These are phyloP conservation scores for Spodoptera frugiperda DNA, from an alignment of 1,140 invertebrate genomes.

Conservation along the genomic window DNA sequence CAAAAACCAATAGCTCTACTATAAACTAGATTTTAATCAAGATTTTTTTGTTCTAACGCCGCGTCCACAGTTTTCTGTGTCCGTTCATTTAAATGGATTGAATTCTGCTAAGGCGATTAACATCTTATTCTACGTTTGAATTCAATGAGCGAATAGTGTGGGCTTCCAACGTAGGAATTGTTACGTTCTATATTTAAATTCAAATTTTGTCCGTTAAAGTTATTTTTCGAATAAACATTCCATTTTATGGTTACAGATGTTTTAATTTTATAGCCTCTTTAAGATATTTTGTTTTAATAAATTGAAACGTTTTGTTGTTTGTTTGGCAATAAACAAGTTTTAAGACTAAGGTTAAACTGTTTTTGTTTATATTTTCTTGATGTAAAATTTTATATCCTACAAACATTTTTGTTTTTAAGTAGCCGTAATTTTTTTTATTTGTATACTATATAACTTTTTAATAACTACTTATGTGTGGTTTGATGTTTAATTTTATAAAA, in stretches of 20 bases:
- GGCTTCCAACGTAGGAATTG: not conserved
- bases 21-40: slow-evolving; percentile 21
- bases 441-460: too few species aligned
- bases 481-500: not conserved
- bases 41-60: not conserved
- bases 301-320: too few species aligned
- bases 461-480: too few species aligned
- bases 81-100: slow-evolving; percentile 40
- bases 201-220: not conserved
- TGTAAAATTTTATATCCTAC: too few species aligned
- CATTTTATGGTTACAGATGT: not conserved
- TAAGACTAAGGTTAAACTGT: too few species aligned
- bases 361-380: too few species aligned
- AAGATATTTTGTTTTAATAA: not conserved
- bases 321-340: too few species aligned
- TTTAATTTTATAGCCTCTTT: not conserved
- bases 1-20: slow-evolving; percentile 10
- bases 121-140: slow-evolving; percentile 43
- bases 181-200: slow-evolving; percentile 21
- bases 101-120: slow-evolving; percentile 48
- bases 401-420: too few species aligned
- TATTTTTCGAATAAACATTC: not conserved
- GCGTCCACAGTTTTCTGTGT: slow-evolving; percentile 5
- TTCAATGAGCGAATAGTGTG: slow-evolving; percentile 30
- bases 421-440: too few species aligned